A percentile compares a stretch with the other conserved stretches of the same genome.
Conservation (phyloP, 2,113 vertebrate genomes). For the Serilophus lunatus region DNA sequence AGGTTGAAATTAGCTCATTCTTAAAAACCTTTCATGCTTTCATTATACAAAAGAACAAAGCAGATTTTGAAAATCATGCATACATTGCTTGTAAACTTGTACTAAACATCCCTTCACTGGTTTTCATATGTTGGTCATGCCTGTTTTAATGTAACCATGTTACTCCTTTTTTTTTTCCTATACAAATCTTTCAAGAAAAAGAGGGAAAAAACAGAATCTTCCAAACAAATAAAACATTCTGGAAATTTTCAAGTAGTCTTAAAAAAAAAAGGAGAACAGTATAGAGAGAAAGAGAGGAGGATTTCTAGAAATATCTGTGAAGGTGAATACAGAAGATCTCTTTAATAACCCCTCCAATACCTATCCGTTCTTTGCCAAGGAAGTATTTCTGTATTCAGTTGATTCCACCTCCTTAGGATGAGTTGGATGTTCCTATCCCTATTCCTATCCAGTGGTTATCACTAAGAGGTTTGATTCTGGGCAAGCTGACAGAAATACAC, state of each 20-base stretch:
- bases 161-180: neutral
- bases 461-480: slow-evolving; percentile 60
- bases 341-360: neutral
- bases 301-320: neutral
- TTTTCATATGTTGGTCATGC: neutral
- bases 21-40: neutral
- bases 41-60: neutral
- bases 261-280: neutral
- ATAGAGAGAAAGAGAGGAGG: neutral
- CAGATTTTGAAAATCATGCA: neutral
- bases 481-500: slow-evolving; percentile 57
- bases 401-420: slow-evolving; percentile 57
- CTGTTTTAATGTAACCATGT: neutral
- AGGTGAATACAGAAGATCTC: neutral
- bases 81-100: neutral
- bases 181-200: neutral
- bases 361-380: neutral
- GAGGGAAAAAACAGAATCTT: neutral
- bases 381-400: slow-evolving; percentile 24
- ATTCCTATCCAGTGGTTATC: slow-evolving; percentile 51
- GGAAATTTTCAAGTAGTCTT: neutral
- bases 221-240: neutral
- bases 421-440: neutral
- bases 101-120: neutral
- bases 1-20: neutral